These are phyloP conservation scores for Drosophila prosaltans DNA, from an alignment of 1,140 invertebrate species.

Conservation along the genomic window DNA sequence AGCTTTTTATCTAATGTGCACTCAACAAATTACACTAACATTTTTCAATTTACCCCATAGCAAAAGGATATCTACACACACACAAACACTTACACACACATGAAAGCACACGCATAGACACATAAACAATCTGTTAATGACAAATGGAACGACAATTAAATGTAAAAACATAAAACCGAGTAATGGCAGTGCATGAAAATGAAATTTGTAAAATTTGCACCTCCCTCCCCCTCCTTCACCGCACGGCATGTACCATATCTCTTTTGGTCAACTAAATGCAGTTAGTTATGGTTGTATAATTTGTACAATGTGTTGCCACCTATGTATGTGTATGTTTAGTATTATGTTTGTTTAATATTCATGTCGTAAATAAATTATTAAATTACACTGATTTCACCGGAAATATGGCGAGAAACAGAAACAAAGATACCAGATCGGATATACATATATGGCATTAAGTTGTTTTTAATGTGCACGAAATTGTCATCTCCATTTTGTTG, in stretches of 20 bases:
- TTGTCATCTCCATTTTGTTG: conserved; percentile 40
- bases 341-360: conserved; percentile 60
- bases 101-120: conserved; percentile 24
- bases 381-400: conserved; percentile 58
- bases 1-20: conserved; percentile 48
- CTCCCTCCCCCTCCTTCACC: background rate
- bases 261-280: conserved; percentile 14
- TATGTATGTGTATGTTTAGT: conserved; percentile 22
- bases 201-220: conserved; percentile 46
- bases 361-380: conserved; percentile 69
- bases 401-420: conserved; percentile 16
- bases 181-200: conserved; percentile 52
- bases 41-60: conserved; percentile 22
- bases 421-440: too few species aligned
- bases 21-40: conserved; percentile 40
- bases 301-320: conserved; percentile 41
- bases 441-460: conserved; percentile 39
- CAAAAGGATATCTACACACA: conserved; percentile 33
- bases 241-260: background rate
- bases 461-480: conserved; percentile 56
- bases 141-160: conserved; percentile 61
- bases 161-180: conserved; percentile 56
- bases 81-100: conserved; percentile 27
- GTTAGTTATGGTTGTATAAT: conserved; percentile 43
- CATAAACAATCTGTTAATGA: conserved; percentile 54